phyloP scores from a whole-genome alignment of 2,888 invertebrate genomes.

The Pristionchus entomophagus region DNA sequence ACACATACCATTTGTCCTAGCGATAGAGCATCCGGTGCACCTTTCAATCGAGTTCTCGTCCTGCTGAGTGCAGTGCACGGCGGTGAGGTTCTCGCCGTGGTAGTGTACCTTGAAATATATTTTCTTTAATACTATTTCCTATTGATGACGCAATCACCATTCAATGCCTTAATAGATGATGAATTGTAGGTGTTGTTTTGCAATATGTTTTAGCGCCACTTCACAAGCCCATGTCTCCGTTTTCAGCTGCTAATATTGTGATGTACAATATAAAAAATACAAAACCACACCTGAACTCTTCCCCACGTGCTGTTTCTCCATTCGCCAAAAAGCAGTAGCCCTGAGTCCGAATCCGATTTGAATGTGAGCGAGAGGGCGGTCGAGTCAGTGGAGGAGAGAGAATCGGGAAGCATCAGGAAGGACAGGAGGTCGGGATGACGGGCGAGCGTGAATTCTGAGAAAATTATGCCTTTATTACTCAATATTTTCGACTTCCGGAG shows the following conservation, averaged over 20 bases:
- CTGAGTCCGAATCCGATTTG: conserved; percentile 44
- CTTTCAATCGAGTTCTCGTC: conserved; percentile 37
- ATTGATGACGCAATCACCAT: too few species aligned
- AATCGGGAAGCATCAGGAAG: conserved; percentile 19
- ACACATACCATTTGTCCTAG: not conserved
- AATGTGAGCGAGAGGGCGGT: conserved; percentile 33
- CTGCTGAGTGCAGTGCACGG: conserved; percentile 23
- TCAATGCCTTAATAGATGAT: too few species aligned
- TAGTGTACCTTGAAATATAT: conserved; percentile 49
- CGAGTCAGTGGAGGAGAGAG: conserved; percentile 1
- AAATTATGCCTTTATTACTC: too few species aligned
- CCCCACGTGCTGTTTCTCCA: conserved; percentile 46
- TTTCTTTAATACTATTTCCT: too few species aligned
- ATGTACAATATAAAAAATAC: too few species aligned
- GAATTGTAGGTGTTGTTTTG: too few species aligned
- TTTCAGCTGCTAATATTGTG: too few species aligned
- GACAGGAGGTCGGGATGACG: conserved; percentile 44
- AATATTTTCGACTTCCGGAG: too few species aligned
- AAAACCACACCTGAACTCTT: conserved; percentile 46
- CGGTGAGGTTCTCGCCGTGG: conserved; percentile 44
- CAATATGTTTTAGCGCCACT: too few species aligned
- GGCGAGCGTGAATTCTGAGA: conserved; percentile 27
- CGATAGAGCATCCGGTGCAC: conserved; percentile 37
- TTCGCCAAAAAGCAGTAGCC: conserved; percentile 44
- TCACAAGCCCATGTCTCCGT: too few species aligned